phyloP scores from a whole-genome alignment of 2,888 invertebrate genomes.

The Orthosia gracilis region DNA sequence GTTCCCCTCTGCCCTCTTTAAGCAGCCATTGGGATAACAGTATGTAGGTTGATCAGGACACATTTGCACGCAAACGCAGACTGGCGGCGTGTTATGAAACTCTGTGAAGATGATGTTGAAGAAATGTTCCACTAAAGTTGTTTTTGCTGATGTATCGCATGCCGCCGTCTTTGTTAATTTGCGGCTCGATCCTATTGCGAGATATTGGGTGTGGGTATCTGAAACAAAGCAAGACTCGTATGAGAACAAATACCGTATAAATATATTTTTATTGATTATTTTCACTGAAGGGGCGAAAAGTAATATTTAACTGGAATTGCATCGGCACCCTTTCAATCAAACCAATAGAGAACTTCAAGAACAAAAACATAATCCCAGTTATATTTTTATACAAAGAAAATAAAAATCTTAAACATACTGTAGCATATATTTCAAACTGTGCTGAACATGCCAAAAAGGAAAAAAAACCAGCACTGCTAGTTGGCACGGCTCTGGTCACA shows the following conservation, averaged over 20 bases:
- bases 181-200: conserved; percentile 50
- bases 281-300: neutral
- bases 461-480: conserved; percentile 38
- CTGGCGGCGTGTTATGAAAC: conserved; percentile 79
- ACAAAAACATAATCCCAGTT: conserved; percentile 22
- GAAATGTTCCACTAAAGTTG: conserved; percentile 80
- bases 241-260: neutral
- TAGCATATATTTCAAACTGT: conserved; percentile 51
- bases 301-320: neutral
- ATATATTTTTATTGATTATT: too few relatives aligned
- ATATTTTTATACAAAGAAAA: conserved; percentile 38
- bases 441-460: conserved; percentile 48
- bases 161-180: conserved; percentile 44
- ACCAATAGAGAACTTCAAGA: neutral
- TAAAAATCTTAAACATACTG: conserved; percentile 39
- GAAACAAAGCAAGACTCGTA: conserved; percentile 49
- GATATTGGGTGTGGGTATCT: conserved; percentile 70
- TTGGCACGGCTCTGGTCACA: conserved; percentile 57
- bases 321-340: neutral
- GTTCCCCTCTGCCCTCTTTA: conserved; percentile 70
- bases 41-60: conserved; percentile 82
- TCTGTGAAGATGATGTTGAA: conserved; percentile 84
- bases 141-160: conserved; percentile 72
- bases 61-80: conserved; percentile 85
- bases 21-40: conserved; percentile 85